Evolutionary conservation across 2,113 vertebrate genomes (phyloP).

Genomic region (Prionailurus viverrinus): DNA sequence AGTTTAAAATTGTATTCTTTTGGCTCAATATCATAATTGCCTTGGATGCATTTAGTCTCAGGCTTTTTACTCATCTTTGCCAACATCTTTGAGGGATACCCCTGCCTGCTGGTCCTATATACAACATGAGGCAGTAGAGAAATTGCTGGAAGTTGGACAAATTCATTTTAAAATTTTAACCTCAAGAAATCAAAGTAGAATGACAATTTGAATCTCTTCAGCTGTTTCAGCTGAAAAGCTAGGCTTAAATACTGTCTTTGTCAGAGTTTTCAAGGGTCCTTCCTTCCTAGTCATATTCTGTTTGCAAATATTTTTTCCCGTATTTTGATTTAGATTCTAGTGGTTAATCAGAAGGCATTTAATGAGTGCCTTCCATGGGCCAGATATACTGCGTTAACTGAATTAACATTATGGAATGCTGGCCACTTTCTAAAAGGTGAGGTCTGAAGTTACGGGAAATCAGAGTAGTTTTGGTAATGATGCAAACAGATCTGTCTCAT

Average conservation of each 20-base stretch:
- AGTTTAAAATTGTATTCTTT: background rate
- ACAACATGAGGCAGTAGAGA: background rate
- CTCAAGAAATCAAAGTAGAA: conserved; percentile 20
- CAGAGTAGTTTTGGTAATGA: background rate
- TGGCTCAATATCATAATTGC: background rate
- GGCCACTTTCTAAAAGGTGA: background rate
- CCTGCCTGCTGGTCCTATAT: background rate
- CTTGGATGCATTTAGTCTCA: background rate
- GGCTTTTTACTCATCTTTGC: background rate
- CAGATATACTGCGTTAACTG: background rate
- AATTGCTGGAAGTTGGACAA: background rate
- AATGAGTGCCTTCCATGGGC: background rate
- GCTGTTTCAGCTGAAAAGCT: background rate
- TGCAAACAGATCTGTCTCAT: background rate
- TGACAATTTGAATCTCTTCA: background rate
- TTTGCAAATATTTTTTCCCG: background rate
- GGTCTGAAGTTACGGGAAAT: background rate
- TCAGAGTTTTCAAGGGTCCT: background rate
- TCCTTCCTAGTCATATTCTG: background rate
- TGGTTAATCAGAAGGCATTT: background rate
- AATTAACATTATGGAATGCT: background rate
- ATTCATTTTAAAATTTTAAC: background rate
- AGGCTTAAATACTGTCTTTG: background rate
- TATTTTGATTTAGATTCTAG: background rate
- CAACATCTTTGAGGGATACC: background rate